phyloP scores from a whole-genome alignment of 1,140 invertebrate genomes.

The Mylabris phalerata region DNA sequence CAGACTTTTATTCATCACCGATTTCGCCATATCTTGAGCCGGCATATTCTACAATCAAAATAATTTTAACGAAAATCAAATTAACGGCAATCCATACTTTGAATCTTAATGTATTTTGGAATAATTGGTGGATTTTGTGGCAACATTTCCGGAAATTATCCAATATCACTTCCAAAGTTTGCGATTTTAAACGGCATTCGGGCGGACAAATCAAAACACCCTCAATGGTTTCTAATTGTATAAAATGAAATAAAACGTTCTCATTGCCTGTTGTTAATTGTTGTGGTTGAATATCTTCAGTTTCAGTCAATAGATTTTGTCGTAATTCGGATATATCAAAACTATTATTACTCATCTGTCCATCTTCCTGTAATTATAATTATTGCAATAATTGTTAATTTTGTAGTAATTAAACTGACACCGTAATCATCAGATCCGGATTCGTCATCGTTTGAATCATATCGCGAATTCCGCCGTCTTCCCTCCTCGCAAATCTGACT shows the following conservation, averaged over 20 bases:
- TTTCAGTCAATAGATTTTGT: slow-evolving; percentile 63
- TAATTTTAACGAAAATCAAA: slow-evolving; percentile 12
- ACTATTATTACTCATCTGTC: slow-evolving; percentile 52
- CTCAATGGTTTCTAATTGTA: slow-evolving; percentile 58
- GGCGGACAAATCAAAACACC: slow-evolving; percentile 59
- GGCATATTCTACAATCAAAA: slow-evolving; percentile 47
- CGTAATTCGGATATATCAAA: slow-evolving; percentile 63
- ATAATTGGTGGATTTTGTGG: slow-evolving; percentile 59
- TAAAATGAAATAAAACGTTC: slow-evolving; percentile 61
- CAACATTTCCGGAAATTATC: slow-evolving; percentile 59
- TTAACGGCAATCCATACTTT: slow-evolving; percentile 42
- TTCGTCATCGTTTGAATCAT: slow-evolving; percentile 48
- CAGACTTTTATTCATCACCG: slow-evolving; percentile 59
- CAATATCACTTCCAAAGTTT: slow-evolving; percentile 52
- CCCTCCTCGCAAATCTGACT: slow-evolving; percentile 45
- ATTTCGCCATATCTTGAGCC: slow-evolving; percentile 50
- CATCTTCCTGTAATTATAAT: slow-evolving; percentile 48
- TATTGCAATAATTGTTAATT: neutral
- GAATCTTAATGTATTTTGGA: slow-evolving; percentile 61
- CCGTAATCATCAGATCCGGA: slow-evolving; percentile 49
- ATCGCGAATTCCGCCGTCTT: slow-evolving; percentile 47
- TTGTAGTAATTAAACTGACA: slow-evolving; percentile 30
- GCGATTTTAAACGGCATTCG: slow-evolving; percentile 42
- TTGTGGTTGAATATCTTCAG: slow-evolving; percentile 56
- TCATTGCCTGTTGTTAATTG: slow-evolving; percentile 57